Percentiles rank a stretch among this genome's conserved stretches.
These are phyloP conservation scores for Melanotaenia nigrans DNA, from an alignment of 2,797 vertebrate genomes.

Conservation along the genomic window DNA sequence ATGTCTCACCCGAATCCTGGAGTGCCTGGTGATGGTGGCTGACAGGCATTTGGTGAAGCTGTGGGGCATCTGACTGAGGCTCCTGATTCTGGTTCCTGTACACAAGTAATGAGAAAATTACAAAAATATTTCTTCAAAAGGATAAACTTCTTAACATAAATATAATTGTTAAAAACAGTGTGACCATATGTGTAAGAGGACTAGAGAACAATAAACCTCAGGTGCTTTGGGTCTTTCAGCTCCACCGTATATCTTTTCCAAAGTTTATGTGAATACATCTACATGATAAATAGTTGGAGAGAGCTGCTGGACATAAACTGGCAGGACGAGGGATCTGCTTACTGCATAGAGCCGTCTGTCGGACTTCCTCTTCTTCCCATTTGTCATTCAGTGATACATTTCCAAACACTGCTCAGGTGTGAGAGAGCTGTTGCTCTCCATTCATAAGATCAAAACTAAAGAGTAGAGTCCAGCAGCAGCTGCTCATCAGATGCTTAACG, in stretches of 20 bases:
- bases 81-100: conserved; percentile 59
- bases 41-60: conserved; percentile 24
- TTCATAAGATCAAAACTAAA: conserved; percentile 58
- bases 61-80: conserved; percentile 28
- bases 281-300: conserved; percentile 29
- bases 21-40: conserved; percentile 37
- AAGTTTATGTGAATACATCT: conserved; percentile 30
- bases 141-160: conserved; percentile 10
- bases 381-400: conserved; percentile 53
- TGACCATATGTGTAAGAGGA: conserved; percentile 5
- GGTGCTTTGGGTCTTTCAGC: conserved; percentile 23
- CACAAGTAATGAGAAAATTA: conserved; percentile 22
- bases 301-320: conserved; percentile 30
- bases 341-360: conserved; percentile 54
- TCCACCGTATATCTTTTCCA: conserved; percentile 11
- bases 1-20: conserved; percentile 63
- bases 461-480: conserved; percentile 39
- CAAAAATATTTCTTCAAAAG: neutral
- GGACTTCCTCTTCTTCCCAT: conserved; percentile 53
- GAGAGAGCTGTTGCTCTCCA: conserved; percentile 53
- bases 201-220: conserved; percentile 1
- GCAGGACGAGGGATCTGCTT: conserved; percentile 10
- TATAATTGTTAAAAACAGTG: conserved; percentile 7
- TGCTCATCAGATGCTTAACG: conserved; percentile 65
- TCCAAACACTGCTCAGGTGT: conserved; percentile 42